These are phyloP conservation scores for Minunthozetes semirufus DNA, from an alignment of 2,888 invertebrate species.

Conservation along the genomic window DNA sequence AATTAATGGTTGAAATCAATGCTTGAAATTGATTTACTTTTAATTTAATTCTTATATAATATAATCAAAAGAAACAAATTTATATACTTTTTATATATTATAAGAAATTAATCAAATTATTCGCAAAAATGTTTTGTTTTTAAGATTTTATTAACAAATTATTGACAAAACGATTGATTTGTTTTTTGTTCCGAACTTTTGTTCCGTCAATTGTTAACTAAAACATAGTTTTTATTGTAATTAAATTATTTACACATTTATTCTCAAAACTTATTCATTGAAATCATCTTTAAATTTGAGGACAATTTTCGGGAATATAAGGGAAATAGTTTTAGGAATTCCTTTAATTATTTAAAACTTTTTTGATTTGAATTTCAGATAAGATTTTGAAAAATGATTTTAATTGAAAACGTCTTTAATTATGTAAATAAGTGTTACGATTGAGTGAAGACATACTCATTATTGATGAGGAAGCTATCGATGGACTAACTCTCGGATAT, in stretches of 20 bases:
- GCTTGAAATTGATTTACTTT: neutral
- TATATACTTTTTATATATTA: neutral
- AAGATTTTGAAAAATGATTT: too few relatives aligned
- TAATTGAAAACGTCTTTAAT: too few relatives aligned
- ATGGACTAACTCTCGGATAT: neutral
- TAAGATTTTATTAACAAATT: neutral
- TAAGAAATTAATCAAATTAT: conserved; percentile 3
- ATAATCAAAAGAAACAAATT: too few relatives aligned
- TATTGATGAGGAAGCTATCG: neutral
- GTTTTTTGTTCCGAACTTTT: neutral
- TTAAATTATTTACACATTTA: too few relatives aligned
- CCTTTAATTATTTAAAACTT: too few relatives aligned
- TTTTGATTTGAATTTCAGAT: too few relatives aligned
- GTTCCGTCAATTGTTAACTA: neutral
- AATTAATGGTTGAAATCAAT: neutral
- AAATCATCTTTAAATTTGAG: too few relatives aligned
- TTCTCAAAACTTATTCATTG: too few relatives aligned
- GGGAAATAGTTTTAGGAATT: neutral
- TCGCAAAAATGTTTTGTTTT: neutral
- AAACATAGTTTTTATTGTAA: neutral
- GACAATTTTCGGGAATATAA: neutral
- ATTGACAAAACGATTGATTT: conserved; percentile 1
- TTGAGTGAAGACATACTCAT: neutral
- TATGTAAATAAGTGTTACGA: neutral
- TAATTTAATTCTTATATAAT: too few relatives aligned